These are phyloP conservation scores for Allophyes oxyacanthae DNA, from an alignment of 2,888 invertebrate species.

Conservation along the genomic window DNA sequence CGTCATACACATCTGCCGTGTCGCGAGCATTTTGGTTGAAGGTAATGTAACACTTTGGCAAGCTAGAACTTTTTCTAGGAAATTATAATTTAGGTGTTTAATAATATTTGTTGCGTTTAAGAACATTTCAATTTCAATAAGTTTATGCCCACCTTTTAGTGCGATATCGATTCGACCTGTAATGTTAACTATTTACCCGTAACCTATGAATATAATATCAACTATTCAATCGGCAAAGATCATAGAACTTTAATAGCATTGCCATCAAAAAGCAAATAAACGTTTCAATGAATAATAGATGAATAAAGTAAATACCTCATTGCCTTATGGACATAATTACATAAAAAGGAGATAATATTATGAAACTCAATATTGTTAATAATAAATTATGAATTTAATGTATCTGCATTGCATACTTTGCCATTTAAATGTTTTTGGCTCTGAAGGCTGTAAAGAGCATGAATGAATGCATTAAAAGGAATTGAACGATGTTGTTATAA, in stretches of 20 bases:
- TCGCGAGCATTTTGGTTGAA: conserved; percentile 25
- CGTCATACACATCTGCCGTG: not conserved
- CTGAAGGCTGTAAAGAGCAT: conserved; percentile 25
- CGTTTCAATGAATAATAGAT: conserved; percentile 32
- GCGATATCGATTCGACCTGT: conserved; percentile 5
- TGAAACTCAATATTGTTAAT: conserved; percentile 23
- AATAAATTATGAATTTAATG: conserved; percentile 31
- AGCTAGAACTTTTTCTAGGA: conserved; percentile 19
- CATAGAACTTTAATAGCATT: conserved; percentile 30
- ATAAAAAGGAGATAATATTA: conserved; percentile 22
- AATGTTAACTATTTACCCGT: conserved; percentile 1
- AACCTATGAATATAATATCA: conserved; percentile 12
- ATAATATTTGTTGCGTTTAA: not conserved
- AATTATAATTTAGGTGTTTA: conserved; percentile 4
- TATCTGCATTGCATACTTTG: conserved; percentile 23
- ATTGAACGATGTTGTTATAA: conserved; percentile 12
- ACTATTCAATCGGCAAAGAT: conserved; percentile 22
- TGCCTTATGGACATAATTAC: conserved; percentile 10
- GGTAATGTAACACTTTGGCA: conserved; percentile 37
- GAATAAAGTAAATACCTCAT: conserved; percentile 17
- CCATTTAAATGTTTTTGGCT: conserved; percentile 28
- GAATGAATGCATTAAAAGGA: conserved; percentile 37
- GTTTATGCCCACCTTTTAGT: conserved; percentile 19
- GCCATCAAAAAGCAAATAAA: conserved; percentile 43
- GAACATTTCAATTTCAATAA: conserved; percentile 12